These are phyloP conservation scores for Ecliptopera silaceata DNA, from an alignment of 2,888 invertebrate species.

Conservation along the genomic window DNA sequence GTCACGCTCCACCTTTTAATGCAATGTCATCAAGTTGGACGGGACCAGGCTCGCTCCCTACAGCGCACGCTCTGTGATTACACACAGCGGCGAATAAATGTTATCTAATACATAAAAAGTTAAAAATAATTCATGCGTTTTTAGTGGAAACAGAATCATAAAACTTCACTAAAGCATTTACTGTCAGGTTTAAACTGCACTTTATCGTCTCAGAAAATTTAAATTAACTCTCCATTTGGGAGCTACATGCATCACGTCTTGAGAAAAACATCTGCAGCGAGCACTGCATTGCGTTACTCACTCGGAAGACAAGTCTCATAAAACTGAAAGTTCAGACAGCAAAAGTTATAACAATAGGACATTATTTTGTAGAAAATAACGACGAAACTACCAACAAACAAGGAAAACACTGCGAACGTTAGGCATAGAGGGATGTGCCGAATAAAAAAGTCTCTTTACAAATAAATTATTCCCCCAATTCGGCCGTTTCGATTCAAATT, in stretches of 20 bases:
- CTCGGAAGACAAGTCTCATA: conserved; percentile 14
- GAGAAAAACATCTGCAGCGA: conserved; percentile 4
- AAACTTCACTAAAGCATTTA: not conserved
- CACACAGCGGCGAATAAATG: no score
- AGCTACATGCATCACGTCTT: not conserved
- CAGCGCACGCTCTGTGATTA: conserved; percentile 24
- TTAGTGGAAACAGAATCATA: not conserved
- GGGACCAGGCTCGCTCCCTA: conserved; percentile 31
- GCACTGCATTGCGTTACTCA: conserved; percentile 21
- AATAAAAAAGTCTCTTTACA: conserved; percentile 70
- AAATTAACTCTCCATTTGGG: not conserved
- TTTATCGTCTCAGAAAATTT: not conserved
- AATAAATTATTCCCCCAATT: conserved; percentile 77
- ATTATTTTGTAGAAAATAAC: conserved; percentile 30
- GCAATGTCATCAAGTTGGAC: conserved; percentile 62
- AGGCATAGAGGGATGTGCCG: conserved; percentile 59
- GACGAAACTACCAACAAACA: conserved; percentile 48
- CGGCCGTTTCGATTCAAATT: conserved; percentile 79
- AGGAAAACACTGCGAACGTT: conserved; percentile 56
- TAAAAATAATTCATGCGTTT: no score
- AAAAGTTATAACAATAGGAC: conserved; percentile 17
- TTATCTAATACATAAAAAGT: no score
- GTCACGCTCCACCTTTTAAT: conserved; percentile 73
- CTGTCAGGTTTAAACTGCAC: not conserved
- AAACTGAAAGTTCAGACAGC: conserved; percentile 19